A percentile compares a stretch with the other conserved stretches of the same genome.
Conservation (phyloP, 2,797 vertebrate genomes). For the Tachyglossus aculeatus region DNA sequence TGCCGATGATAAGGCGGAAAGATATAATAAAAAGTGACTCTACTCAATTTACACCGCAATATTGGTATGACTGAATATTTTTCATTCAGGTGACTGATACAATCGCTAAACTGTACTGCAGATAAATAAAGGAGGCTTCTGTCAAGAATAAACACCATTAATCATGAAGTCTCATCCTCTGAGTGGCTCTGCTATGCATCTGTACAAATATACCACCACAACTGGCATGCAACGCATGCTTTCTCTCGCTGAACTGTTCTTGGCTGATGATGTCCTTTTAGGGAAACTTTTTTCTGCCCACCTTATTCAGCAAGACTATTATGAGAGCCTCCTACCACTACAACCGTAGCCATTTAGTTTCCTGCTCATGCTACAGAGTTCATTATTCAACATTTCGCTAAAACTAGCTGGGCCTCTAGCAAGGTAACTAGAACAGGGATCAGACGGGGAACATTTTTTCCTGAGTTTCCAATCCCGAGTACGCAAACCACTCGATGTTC, state of each 20-base stretch:
- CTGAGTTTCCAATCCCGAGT: too few relatives aligned
- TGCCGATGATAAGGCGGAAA: conserved; percentile 97
- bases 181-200: conserved; percentile 85
- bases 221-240: conserved; percentile 72
- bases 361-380: too few relatives aligned
- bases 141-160: conserved; percentile 99
- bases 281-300: conserved; percentile 45
- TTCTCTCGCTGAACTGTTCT: conserved; percentile 30
- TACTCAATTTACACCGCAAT: conserved; percentile 99
- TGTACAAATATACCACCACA: conserved; percentile 75
- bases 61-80: conserved; percentile 99
- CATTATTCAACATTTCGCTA: too few relatives aligned
- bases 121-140: conserved; percentile 99
- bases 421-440: too few relatives aligned
- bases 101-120: conserved; percentile 98
- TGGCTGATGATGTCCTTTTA: conserved; percentile 21
- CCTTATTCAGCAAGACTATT: too few relatives aligned
- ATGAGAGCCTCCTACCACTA: too few relatives aligned
- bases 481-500: too few relatives aligned
- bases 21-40: conserved; percentile 99
- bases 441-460: too few relatives aligned
- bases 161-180: conserved; percentile 92
- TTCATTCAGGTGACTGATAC: conserved; percentile 99
- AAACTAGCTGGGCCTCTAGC: too few relatives aligned
- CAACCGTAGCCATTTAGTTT: too few relatives aligned